Evolutionary conservation across 1,140 invertebrate genomes (phyloP).

Genomic region (Megalonaias nervosa): DNA sequence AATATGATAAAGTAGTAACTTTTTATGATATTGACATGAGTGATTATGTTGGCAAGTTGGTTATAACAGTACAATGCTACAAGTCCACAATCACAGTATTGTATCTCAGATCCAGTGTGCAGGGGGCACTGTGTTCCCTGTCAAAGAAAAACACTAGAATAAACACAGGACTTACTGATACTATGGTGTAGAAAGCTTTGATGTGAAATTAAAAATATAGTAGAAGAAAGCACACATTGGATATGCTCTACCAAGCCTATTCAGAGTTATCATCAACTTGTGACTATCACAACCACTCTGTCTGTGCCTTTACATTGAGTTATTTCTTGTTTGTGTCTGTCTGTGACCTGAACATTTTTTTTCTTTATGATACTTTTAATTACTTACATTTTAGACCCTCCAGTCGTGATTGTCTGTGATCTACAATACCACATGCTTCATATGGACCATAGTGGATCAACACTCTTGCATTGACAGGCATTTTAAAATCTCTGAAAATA

Average conservation of each 20-base stretch:
- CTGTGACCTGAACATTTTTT: not conserved
- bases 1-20: no score
- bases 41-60: no score
- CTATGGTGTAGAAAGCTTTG: not conserved
- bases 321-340: not conserved
- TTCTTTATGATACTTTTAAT: not conserved
- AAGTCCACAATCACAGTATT: no score
- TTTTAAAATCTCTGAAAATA: constrained; percentile 6
- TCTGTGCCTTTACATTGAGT: not conserved
- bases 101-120: no score
- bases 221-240: not conserved
- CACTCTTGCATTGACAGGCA: constrained; percentile 48
- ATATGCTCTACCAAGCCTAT: not conserved
- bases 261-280: not conserved
- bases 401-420: constrained; percentile 45
- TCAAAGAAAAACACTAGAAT: no score
- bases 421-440: constrained; percentile 46
- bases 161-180: no score
- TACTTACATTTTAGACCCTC: constrained; percentile 49
- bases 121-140: no score
- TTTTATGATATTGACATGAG: no score
- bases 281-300: not conserved
- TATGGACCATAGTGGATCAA: constrained; percentile 58
- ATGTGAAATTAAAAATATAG: not conserved
- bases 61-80: no score